Evolutionary conservation across 1,140 invertebrate genomes (phyloP).

Genomic region (Aphaenogaster floridana): DNA sequence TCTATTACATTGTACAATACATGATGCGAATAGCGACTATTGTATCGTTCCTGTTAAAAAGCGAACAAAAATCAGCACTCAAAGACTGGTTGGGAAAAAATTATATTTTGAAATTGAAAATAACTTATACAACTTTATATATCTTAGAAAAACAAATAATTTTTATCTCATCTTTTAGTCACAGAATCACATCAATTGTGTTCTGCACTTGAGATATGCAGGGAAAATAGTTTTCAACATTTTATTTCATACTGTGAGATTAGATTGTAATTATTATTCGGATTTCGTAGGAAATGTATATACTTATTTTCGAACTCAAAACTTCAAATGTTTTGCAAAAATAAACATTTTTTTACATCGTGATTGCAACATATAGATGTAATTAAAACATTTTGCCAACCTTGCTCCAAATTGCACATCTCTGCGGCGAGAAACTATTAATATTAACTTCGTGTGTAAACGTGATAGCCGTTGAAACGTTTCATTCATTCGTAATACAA

Average conservation of each 20-base stretch:
- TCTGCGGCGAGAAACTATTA: conserved; percentile 31
- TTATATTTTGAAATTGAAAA: background rate
- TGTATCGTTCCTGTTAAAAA: background rate
- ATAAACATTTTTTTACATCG: background rate
- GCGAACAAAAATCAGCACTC: background rate
- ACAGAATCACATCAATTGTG: background rate
- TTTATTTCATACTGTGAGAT: background rate
- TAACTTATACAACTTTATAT: background rate
- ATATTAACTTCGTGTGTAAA: conserved; percentile 33
- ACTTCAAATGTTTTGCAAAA: background rate
- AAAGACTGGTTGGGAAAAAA: background rate
- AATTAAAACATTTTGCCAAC: conserved; percentile 40
- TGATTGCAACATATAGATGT: background rate
- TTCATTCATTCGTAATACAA: conserved; percentile 44
- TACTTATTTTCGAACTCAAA: background rate
- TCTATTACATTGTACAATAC: background rate
- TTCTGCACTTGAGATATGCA: background rate
- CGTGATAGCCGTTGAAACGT: conserved; percentile 37
- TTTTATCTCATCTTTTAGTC: background rate
- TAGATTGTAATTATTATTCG: background rate
- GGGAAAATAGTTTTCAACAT: background rate
- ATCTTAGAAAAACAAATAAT: background rate
- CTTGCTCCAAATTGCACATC: background rate
- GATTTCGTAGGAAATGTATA: background rate
- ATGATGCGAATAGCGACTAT: background rate